Percentiles rank a stretch among this genome's conserved stretches.
Evolutionary conservation across 1,140 invertebrate genomes (phyloP).

Genomic region (Drosophila asahinai): DNA sequence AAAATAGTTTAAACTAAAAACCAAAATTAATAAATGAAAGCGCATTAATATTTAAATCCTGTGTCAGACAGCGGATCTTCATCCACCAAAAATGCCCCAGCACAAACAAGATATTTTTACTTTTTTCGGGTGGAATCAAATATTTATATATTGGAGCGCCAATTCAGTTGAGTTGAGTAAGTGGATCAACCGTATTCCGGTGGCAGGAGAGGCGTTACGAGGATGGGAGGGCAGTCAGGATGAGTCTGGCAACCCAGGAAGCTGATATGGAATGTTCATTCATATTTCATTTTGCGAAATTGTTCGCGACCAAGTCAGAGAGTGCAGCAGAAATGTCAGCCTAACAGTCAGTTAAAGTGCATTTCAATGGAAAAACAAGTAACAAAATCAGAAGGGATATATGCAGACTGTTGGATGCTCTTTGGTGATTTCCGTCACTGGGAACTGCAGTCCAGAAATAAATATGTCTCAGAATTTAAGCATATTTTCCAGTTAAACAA

Average conservation of each 20-base stretch:
- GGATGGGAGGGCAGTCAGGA: slow-evolving; percentile 3
- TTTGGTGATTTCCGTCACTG: neutral
- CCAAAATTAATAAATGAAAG: slow-evolving; percentile 56
- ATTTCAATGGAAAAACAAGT: slow-evolving; percentile 43
- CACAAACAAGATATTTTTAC: slow-evolving; percentile 4
- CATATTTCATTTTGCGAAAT: slow-evolving; percentile 81
- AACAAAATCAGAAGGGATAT: neutral
- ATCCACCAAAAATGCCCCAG: slow-evolving; percentile 8
- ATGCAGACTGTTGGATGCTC: neutral
- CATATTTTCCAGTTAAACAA: too few species aligned
- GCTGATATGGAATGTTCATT: slow-evolving; percentile 80
- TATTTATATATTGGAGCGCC: slow-evolving; percentile 73
- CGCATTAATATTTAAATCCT: slow-evolving; percentile 56
- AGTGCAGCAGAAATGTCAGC: slow-evolving; percentile 33
- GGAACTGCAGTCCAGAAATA: too few species aligned
- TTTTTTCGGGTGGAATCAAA: slow-evolving; percentile 48
- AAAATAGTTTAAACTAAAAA: neutral
- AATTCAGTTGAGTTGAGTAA: slow-evolving; percentile 50
- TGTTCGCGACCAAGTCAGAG: slow-evolving; percentile 51
- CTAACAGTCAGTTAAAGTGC: slow-evolving; percentile 61
- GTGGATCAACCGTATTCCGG: slow-evolving; percentile 19
- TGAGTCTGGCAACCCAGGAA: slow-evolving; percentile 58
- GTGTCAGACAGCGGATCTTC: slow-evolving; percentile 7
- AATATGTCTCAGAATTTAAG: too few species aligned
- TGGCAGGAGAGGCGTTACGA: neutral